Evolutionary conservation across 2,113 vertebrate genomes (phyloP).

Genomic region (Lipophrys pholis): DNA sequence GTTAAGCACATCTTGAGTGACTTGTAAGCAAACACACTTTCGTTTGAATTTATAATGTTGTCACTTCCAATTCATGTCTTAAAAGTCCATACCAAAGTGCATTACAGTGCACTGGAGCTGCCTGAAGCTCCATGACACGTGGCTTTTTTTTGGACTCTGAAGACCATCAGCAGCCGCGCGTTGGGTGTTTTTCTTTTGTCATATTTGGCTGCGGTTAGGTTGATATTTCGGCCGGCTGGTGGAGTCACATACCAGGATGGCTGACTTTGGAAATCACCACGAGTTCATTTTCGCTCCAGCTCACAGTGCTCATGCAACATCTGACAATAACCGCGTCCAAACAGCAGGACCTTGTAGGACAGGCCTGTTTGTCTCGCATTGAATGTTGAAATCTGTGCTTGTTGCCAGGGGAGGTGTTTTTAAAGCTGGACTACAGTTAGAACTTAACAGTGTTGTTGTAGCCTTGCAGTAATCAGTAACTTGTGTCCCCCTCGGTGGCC

Average conservation of each 20-base stretch:
- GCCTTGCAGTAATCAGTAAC: constrained; percentile 28
- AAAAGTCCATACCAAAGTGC: constrained; percentile 12
- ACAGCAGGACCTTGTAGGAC: constrained; percentile 18
- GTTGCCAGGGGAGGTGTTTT: constrained; percentile 24
- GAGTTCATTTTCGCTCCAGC: constrained; percentile 11
- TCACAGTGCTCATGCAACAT: constrained; percentile 8
- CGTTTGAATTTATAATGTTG: constrained; percentile 27
- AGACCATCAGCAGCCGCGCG: constrained; percentile 9
- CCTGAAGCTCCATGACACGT: constrained; percentile 8
- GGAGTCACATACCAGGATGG: constrained; percentile 17
- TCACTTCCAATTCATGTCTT: constrained; percentile 46
- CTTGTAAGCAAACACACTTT: constrained; percentile 42
- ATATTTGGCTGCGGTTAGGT: constrained; percentile 30
- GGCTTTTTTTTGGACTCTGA: constrained; percentile 8
- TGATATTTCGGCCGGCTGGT: constrained; percentile 34
- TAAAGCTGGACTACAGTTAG: constrained; percentile 34
- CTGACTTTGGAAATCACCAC: constrained; percentile 30
- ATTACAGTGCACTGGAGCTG: constrained; percentile 29
- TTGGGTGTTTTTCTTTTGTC: background rate
- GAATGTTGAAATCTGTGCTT: constrained; percentile 11
- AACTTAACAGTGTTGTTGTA: constrained; percentile 28
- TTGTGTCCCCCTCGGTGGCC: constrained; percentile 36
- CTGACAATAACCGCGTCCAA: constrained; percentile 20
- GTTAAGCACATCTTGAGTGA: constrained; percentile 39
- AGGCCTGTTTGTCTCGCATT: background rate